These are phyloP conservation scores for Hymenochirus boettgeri DNA, from an alignment of 2,113 vertebrate species.

Conservation along the genomic window DNA sequence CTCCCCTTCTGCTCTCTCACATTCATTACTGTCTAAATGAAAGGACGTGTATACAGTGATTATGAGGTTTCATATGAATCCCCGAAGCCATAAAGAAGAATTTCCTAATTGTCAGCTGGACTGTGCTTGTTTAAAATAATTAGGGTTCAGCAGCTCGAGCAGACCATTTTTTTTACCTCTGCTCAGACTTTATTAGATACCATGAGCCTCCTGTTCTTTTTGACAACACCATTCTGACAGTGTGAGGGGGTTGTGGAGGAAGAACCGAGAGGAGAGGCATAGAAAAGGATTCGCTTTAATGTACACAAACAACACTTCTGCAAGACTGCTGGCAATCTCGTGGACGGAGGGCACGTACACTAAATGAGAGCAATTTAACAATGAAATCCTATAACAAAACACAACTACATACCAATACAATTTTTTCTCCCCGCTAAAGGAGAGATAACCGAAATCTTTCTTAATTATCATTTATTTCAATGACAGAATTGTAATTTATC, in stretches of 20 bases:
- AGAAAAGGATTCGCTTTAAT: conserved; percentile 59
- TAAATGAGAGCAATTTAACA: conserved; percentile 55
- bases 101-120: conserved; percentile 73
- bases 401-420: background rate
- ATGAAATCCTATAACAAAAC: conserved; percentile 45
- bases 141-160: conserved; percentile 58
- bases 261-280: conserved; percentile 27
- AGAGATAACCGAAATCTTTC: conserved; percentile 73
- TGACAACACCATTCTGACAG: conserved; percentile 59
- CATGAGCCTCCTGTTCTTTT: conserved; percentile 61
- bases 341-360: conserved; percentile 15
- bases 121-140: conserved; percentile 75
- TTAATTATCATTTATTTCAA: conserved; percentile 86
- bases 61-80: conserved; percentile 57
- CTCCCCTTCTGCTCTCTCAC: conserved; percentile 44
- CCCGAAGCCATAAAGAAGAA: conserved; percentile 58
- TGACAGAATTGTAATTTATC: conserved; percentile 99
- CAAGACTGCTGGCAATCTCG: conserved; percentile 7
- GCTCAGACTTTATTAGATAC: conserved; percentile 59
- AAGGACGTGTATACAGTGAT: conserved; percentile 53
- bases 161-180: conserved; percentile 43
- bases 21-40: conserved; percentile 49
- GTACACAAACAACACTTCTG: conserved; percentile 41
- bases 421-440: conserved; percentile 49
- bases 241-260: conserved; percentile 43